Percentiles rank a stretch among this genome's conserved stretches.
Conservation (phyloP, 37 sponge, comb jelly and placozoan species). For the Hormiphora californensis region DNA sequence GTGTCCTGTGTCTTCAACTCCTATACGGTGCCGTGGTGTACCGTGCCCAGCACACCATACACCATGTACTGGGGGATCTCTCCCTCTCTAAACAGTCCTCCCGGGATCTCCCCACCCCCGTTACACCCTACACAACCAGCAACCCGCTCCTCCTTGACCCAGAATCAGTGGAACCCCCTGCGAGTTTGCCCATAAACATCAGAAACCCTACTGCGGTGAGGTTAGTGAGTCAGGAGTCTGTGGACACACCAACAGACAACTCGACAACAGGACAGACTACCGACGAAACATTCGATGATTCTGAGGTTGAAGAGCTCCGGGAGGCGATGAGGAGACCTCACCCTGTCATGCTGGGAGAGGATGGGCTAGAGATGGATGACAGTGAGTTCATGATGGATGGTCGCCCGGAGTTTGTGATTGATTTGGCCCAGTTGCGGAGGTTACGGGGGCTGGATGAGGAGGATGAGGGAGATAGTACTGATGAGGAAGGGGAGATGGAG, state of each 20-base stretch:
- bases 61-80: slow-evolving; percentile 5
- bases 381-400: too few species aligned
- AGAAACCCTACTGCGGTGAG: too few species aligned
- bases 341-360: too few species aligned
- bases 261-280: neutral
- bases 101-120: neutral
- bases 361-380: too few species aligned
- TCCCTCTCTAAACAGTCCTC: neutral
- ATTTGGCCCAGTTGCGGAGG: too few species aligned
- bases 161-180: neutral
- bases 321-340: too few species aligned
- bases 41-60: slow-evolving; percentile 4
- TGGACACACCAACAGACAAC: neutral
- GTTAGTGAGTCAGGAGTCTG: neutral
- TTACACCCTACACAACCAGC: neutral
- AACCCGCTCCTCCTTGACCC: neutral
- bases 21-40: slow-evolving; percentile 12
- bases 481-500: neutral
- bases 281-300: neutral
- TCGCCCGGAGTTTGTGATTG: too few species aligned
- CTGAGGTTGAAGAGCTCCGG: slow-evolving; percentile 30
- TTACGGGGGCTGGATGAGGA: too few species aligned
- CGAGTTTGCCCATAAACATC: neutral
- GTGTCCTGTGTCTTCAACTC: neutral
- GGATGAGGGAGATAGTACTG: too few species aligned